Evolutionary conservation across 2,888 invertebrate genomes (phyloP), one percentile per base, ranked within the genome.

Genomic region (Seira sanloemensis): DNA sequence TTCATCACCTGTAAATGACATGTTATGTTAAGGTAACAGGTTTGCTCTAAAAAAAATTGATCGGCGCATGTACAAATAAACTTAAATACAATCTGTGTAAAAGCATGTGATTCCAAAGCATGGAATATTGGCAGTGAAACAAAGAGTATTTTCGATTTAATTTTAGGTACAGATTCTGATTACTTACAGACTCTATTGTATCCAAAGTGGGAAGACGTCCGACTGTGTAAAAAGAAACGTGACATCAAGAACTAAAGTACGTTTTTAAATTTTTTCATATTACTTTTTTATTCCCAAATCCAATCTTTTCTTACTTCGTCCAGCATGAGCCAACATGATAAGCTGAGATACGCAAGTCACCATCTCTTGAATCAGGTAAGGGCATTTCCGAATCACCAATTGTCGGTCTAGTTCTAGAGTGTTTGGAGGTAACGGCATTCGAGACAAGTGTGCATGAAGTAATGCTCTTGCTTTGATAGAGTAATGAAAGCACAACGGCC

Each of bases 301-400:
- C 58, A 16, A 18, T 58, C n/a, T 69, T 19, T 1, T 92, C 94
- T 94, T 92, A 96, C 96, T 94, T 93, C 97, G 94, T 88, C 97
- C 94, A 84, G 97, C 96, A 91, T 97, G 97, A 16, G 97, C 97
- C 85, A 98, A 93, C 91, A 97, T 94, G 83, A 98, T 97, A 66
- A 99, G 93, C 91, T 98, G 97, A 90, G 98, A 97, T 16, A 97
- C 96, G 91, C 98, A 97, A 90, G 96, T 97, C 77, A 99, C 96
- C 97, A 99, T 98, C 92, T 99, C 99, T 90, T 98, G 97, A 77
- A 99, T 95, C 65, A 99, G 94, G 91, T 97, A 97, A 0, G 98
- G 98, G 91, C 97, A 96, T 91, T 98, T 97, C 88, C 95, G 96
- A 68, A 97, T 94, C 77, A 97, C 93, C 90, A 95, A 95, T 90